Evolutionary conservation across 2,888 invertebrate genomes (phyloP).

Genomic region (Epistrophella euchroma): DNA sequence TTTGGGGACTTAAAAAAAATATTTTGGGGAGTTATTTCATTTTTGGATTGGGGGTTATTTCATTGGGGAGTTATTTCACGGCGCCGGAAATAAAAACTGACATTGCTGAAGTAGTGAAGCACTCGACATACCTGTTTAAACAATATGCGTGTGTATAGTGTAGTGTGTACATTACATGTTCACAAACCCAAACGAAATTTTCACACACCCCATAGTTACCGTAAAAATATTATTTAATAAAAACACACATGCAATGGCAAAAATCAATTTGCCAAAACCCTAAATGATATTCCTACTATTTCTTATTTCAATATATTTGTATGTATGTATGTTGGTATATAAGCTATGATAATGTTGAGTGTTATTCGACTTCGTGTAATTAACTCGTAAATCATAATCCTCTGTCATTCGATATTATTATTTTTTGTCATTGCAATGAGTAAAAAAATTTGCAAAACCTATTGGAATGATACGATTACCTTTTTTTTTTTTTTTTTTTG

Average conservation of each 20-base stretch:
- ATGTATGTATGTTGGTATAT: neutral
- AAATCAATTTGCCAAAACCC: neutral
- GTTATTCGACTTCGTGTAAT: conserved; percentile 53
- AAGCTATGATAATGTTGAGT: conserved; percentile 27
- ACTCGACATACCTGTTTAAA: no score
- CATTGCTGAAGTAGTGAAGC: no score
- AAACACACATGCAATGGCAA: neutral
- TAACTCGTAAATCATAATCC: conserved; percentile 64
- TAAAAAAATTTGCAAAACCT: neutral
- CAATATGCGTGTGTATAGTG: no score
- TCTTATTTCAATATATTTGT: neutral
- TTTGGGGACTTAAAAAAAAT: no score
- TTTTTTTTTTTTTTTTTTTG: conserved; percentile 4
- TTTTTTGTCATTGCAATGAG: conserved; percentile 22
- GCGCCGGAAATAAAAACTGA: no score
- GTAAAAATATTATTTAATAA: neutral
- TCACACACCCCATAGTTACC: no score
- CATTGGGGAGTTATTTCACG: no score
- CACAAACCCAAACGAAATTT: no score
- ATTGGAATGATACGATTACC: conserved; percentile 9
- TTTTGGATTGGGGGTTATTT: no score
- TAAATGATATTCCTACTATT: neutral
- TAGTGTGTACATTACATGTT: no score
- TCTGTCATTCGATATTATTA: conserved; percentile 48
- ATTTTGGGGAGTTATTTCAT: no score